Evolutionary conservation across 2,888 invertebrate genomes (phyloP).

Genomic region (Sarcophaga subvicina): DNA sequence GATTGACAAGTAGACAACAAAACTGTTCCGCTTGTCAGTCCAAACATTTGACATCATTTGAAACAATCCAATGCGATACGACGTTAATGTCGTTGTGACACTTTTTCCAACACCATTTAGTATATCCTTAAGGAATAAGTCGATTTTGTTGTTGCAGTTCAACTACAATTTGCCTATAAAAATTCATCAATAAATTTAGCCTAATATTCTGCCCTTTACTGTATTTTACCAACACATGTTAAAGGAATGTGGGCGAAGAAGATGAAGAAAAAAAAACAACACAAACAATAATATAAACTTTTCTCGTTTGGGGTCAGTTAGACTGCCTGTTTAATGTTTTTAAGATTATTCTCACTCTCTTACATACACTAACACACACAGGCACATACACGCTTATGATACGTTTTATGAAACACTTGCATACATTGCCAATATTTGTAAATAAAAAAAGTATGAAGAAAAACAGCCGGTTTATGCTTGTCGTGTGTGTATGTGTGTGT

Average conservation of each 20-base stretch:
- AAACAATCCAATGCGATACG: too few relatives aligned
- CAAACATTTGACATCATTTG: too few relatives aligned
- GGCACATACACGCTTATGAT: background rate
- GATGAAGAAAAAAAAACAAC: background rate
- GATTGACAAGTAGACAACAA: too few relatives aligned
- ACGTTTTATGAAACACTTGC: background rate
- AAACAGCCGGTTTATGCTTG: background rate
- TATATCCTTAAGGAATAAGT: too few relatives aligned
- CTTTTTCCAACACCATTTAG: too few relatives aligned
- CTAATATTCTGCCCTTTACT: background rate
- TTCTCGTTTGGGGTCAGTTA: constrained; percentile 64
- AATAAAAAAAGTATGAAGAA: background rate
- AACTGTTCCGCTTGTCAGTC: too few relatives aligned
- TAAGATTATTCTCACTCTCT: constrained; percentile 55
- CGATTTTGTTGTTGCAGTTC: too few relatives aligned
- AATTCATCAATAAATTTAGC: too few relatives aligned
- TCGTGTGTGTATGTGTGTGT: background rate
- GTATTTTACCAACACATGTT: background rate
- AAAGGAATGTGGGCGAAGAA: background rate
- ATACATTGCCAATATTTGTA: constrained; percentile 1
- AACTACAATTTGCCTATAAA: too few relatives aligned
- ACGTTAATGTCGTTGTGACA: too few relatives aligned
- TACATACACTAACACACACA: constrained; percentile 35
- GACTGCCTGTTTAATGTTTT: constrained; percentile 68
- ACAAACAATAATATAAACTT: constrained; percentile 15